A percentile compares a stretch with the other conserved stretches of the same genome.
phyloP scores from a whole-genome alignment of 2,797 vertebrate genomes.

The Acipenser transmontanus region DNA sequence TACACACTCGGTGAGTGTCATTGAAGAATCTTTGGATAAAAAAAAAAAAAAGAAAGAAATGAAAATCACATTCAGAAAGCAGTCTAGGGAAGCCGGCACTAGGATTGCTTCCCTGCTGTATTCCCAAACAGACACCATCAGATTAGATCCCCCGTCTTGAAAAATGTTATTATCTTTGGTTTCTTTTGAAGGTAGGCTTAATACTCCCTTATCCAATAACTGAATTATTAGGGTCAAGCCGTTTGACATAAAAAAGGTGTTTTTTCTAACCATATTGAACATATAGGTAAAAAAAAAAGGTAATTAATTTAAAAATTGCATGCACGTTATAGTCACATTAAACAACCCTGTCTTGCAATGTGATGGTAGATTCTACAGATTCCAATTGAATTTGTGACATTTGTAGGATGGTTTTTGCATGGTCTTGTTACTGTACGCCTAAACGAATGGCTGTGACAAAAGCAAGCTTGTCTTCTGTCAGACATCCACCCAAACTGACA shows the following conservation, averaged over 20 bases:
- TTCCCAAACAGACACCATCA: neutral
- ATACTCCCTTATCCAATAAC: neutral
- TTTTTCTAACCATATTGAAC: neutral
- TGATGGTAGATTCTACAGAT: slow-evolving; percentile 2
- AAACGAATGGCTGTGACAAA: slow-evolving; percentile 23
- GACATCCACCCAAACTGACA: neutral
- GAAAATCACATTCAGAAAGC: neutral
- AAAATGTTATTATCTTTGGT: slow-evolving; percentile 9
- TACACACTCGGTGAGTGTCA: neutral
- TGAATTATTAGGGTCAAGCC: too few species aligned
- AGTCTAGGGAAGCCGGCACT: slow-evolving; percentile 4
- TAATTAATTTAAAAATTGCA: too few species aligned
- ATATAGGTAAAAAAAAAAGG: neutral
- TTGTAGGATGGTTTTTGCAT: slow-evolving; percentile 8
- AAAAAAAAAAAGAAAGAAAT: neutral
- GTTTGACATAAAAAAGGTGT: neutral
- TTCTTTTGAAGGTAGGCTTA: slow-evolving; percentile 2
- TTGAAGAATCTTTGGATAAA: neutral
- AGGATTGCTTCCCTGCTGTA: neutral
- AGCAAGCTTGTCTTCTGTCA: slow-evolving; percentile 28
- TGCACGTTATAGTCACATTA: too few species aligned
- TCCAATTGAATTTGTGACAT: slow-evolving; percentile 3
- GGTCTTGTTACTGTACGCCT: slow-evolving; percentile 5
- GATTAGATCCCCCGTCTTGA: slow-evolving; percentile 9
- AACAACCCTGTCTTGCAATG: neutral